A percentile compares a stretch with the other conserved stretches of the same genome.
These are phyloP conservation scores for Drosophila nebulosa DNA, from an alignment of 1,140 invertebrate species.

Conservation along the genomic window DNA sequence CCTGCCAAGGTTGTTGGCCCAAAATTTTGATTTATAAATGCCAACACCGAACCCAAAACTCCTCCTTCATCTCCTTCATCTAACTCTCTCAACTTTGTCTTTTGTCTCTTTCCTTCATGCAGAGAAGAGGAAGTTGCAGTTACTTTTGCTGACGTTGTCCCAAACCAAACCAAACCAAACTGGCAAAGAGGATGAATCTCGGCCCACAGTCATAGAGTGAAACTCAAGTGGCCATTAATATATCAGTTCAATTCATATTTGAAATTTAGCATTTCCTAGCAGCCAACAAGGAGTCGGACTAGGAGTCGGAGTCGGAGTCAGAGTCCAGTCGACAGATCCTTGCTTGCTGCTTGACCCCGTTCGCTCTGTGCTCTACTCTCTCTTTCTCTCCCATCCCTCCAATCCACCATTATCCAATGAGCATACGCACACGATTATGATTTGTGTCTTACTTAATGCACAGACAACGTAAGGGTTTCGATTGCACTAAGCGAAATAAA, in stretches of 20 bases:
- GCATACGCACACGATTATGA: constrained; percentile 72
- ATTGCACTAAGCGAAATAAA: constrained; percentile 2
- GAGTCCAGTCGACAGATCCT: constrained; percentile 29
- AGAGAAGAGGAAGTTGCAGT: constrained; percentile 59
- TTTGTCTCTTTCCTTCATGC: not conserved
- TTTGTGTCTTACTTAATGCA: constrained; percentile 80
- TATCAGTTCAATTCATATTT: constrained; percentile 80
- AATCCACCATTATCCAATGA: not conserved
- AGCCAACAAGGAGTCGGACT: constrained; percentile 23
- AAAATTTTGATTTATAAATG: constrained; percentile 79
- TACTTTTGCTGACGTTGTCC: constrained; percentile 71
- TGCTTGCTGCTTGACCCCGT: constrained; percentile 20
- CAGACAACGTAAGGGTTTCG: constrained; percentile 36
- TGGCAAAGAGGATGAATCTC: not conserved
- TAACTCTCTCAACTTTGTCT: not conserved
- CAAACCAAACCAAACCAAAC: not conserved
- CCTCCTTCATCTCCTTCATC: not conserved
- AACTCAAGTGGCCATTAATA: constrained; percentile 78
- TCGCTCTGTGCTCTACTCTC: not conserved
- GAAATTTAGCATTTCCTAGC: constrained; percentile 76
- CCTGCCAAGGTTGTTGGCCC: constrained; percentile 71
- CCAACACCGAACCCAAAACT: constrained; percentile 54
- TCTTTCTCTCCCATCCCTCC: not conserved
- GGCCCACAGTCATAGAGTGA: constrained; percentile 20
- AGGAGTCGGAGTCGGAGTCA: not conserved